Conservation (phyloP, 2,797 vertebrate genomes). For the Epinephelus malabaricus region DNA sequence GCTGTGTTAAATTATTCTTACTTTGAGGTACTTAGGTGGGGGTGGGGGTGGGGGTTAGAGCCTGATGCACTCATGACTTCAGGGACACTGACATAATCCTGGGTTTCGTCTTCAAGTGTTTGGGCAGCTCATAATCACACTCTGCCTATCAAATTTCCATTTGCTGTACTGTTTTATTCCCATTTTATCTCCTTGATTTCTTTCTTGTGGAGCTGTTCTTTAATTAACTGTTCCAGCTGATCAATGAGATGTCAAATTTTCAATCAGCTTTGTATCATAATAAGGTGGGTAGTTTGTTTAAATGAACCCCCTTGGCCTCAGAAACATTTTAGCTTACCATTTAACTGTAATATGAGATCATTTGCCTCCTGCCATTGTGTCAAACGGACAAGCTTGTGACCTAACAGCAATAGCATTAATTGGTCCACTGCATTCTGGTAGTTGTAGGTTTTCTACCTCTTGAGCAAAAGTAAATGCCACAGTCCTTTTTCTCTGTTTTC, state of each 20-base stretch:
- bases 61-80: conserved; percentile 52
- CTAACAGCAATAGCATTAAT: too few species aligned
- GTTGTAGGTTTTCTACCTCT: too few species aligned
- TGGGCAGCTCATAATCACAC: conserved; percentile 33
- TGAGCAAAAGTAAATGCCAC: too few species aligned
- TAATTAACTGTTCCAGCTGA: neutral
- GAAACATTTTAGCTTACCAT: too few species aligned
- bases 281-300: too few species aligned
- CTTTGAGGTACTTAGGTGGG: conserved; percentile 65
- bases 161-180: conserved; percentile 3
- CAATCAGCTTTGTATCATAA: too few species aligned
- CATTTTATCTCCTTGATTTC: neutral
- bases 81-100: conserved; percentile 66
- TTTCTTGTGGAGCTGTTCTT: neutral
- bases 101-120: conserved; percentile 61
- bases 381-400: too few species aligned
- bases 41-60: conserved; percentile 50
- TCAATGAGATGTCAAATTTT: neutral
- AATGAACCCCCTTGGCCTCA: too few species aligned
- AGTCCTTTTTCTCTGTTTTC: too few species aligned
- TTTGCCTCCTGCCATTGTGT: too few species aligned
- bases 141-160: conserved; percentile 3
- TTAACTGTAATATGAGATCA: too few species aligned
- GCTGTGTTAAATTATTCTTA: conserved; percentile 75
- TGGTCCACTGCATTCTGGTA: too few species aligned